Base-by-base conservation (phyloP, 2,113 vertebrate species). In the Apteryx mantelli region DNA sequence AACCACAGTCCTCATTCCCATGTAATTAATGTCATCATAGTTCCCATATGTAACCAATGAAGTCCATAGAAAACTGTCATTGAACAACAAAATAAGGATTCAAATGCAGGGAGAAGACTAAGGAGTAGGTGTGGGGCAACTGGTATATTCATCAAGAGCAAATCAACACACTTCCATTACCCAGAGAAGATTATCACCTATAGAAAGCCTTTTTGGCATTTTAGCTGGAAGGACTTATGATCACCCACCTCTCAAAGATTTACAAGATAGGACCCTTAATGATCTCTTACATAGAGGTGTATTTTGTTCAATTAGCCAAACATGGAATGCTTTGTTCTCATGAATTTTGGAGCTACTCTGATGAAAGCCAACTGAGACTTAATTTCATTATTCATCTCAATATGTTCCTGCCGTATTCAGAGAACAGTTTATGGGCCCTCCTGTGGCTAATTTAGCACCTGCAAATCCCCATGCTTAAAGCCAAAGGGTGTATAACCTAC, bases 301-400 rank as follows among this genome's bases (percentile, higher is more conserved):
- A 46, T 26, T 93, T 91, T 83, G 66, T 78, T 95, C 87, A 94
- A 81, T 85, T 64, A 95, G 26, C 26, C 38, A 65, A 86, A 73
- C 64, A 15, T 30, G 58, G 70, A 83, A 61, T 46, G 68, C 78
- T 88, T 94, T 93, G 89, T 91, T 90, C 68, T 91, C 71, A 86
- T 79, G 73, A 90, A 94, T 95, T 95, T 81, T 86, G 88, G 94
- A 94, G 79, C 69, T 75, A 19, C 69, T 86, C 71, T 78, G 82
- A 93, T 22, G 32, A 8, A 91, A 81, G 79, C 89, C 93, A 95
- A 82, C 8, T 46, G 87, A 95, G 95, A 95, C 76, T 93, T 93
- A 83, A 97, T 86, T 95, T 96, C 65, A 93, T 97, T 89, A 77
- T 91, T 88, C 94, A 92, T 93, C 90, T 95, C 84, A 88, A 79